These are phyloP conservation scores for Macrosiphum euphorbiae DNA, from an alignment of 2,888 invertebrate species.

Conservation along the genomic window DNA sequence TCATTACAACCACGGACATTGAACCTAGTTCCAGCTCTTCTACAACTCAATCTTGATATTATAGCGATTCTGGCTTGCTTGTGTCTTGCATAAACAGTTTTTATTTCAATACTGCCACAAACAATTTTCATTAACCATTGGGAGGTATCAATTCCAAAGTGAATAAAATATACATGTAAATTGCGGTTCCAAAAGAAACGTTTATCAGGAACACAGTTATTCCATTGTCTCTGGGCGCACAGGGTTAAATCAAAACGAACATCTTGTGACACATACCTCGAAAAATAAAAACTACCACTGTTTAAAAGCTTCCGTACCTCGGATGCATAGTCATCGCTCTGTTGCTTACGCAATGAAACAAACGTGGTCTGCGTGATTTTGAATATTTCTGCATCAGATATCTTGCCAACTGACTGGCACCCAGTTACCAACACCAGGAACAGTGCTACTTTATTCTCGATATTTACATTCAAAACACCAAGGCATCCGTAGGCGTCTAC, in stretches of 20 bases:
- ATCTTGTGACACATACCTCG: slow-evolving; percentile 78
- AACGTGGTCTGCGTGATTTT: slow-evolving; percentile 93
- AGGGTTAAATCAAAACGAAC: slow-evolving; percentile 89
- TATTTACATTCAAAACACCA: slow-evolving; percentile 90
- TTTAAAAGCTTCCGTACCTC: slow-evolving; percentile 88
- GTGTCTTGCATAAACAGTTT: slow-evolving; percentile 98
- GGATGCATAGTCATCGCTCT: slow-evolving; percentile 75
- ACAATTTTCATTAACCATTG: slow-evolving; percentile 95
- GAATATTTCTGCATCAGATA: slow-evolving; percentile 94
- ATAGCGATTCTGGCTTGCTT: slow-evolving; percentile 95
- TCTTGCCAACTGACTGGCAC: slow-evolving; percentile 96
- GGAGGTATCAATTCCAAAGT: slow-evolving; percentile 90
- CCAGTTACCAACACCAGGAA: slow-evolving; percentile 95
- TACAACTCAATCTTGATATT: slow-evolving; percentile 95
- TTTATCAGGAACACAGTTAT: slow-evolving; percentile 87
- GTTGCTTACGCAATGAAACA: slow-evolving; percentile 84
- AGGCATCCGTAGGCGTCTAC: slow-evolving; percentile 96
- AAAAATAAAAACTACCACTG: slow-evolving; percentile 99
- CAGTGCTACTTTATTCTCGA: slow-evolving; percentile 84
- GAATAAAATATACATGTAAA: slow-evolving; percentile 91
- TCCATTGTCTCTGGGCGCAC: slow-evolving; percentile 90
- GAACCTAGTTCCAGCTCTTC: slow-evolving; percentile 97
- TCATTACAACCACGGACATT: slow-evolving; percentile 99
- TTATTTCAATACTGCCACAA: slow-evolving; percentile 97
- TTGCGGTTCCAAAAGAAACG: slow-evolving; percentile 99